Conservation (phyloP, 1,140 invertebrate species). For the Vanessa atalanta region DNA sequence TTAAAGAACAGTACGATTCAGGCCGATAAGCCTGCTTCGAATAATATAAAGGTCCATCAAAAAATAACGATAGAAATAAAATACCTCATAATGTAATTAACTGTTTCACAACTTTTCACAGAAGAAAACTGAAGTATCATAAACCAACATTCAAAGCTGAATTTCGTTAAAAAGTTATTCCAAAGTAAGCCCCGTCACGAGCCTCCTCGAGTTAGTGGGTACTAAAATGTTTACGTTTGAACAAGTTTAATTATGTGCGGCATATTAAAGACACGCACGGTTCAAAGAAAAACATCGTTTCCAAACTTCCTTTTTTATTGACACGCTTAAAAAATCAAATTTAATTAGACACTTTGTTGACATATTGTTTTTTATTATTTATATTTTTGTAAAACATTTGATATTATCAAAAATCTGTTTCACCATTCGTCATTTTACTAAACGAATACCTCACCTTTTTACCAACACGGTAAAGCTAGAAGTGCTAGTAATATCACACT, state of each 20-base stretch:
- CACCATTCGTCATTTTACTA: no score
- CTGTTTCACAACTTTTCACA: conserved; percentile 30
- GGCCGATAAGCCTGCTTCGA: neutral
- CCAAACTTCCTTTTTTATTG: conserved; percentile 10
- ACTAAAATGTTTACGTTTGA: conserved; percentile 60
- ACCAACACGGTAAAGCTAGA: no score
- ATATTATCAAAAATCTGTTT: no score
- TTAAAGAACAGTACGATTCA: neutral
- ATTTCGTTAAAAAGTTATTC: conserved; percentile 44
- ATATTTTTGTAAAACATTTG: no score
- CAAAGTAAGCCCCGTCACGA: conserved; percentile 45
- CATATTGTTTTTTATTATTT: no score
- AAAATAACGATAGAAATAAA: conserved; percentile 4
- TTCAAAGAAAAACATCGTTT: conserved; percentile 34
- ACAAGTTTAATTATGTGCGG: conserved; percentile 63
- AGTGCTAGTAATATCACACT: no score
- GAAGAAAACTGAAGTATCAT: conserved; percentile 41
- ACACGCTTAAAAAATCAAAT: neutral
- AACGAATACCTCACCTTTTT: no score
- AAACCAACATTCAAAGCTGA: conserved; percentile 33
- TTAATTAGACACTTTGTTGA: neutral
- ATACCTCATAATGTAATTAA: conserved; percentile 28
- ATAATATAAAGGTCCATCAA: neutral
- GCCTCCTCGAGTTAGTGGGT: conserved; percentile 50
- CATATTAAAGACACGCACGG: conserved; percentile 59